These are phyloP conservation scores for Micrasema minimum DNA, from an alignment of 1,140 invertebrate genomes.

Conservation along the genomic window DNA sequence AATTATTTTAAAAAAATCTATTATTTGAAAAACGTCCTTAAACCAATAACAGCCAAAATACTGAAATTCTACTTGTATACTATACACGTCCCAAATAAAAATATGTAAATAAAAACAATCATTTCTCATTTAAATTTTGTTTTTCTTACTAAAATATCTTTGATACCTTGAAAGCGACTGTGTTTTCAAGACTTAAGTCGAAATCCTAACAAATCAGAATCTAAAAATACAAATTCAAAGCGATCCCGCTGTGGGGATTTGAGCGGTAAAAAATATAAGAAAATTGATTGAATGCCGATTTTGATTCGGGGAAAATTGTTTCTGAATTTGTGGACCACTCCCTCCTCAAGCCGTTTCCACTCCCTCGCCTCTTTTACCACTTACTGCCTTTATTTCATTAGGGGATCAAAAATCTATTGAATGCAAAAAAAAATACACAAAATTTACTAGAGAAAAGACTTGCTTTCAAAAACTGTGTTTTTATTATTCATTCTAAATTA, in stretches of 20 bases:
- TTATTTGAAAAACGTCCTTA: too few relatives aligned
- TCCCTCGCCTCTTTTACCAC: neutral
- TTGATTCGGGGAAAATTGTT: conserved; percentile 21
- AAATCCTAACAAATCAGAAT: neutral
- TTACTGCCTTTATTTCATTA: neutral
- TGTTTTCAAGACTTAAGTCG: neutral
- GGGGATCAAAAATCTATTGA: too few relatives aligned
- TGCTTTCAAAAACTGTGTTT: too few relatives aligned
- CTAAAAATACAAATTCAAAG: conserved; percentile 1
- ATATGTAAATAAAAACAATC: neutral
- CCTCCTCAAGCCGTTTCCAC: neutral
- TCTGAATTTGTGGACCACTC: neutral
- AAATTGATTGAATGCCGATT: conserved; percentile 26
- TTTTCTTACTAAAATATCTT: neutral
- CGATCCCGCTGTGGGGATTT: neutral
- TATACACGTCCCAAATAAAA: too few relatives aligned
- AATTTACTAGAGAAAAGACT: too few relatives aligned
- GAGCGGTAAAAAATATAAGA: neutral
- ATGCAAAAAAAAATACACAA: too few relatives aligned
- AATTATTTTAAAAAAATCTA: too few relatives aligned
- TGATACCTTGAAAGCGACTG: conserved; percentile 1
- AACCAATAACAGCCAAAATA: too few relatives aligned
- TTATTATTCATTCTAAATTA: too few relatives aligned
- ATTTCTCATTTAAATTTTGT: neutral
- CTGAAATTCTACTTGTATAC: too few relatives aligned